Base-by-base conservation (phyloP, 2,797 vertebrate genomes). In the Parotocinclus haroldoi region DNA sequence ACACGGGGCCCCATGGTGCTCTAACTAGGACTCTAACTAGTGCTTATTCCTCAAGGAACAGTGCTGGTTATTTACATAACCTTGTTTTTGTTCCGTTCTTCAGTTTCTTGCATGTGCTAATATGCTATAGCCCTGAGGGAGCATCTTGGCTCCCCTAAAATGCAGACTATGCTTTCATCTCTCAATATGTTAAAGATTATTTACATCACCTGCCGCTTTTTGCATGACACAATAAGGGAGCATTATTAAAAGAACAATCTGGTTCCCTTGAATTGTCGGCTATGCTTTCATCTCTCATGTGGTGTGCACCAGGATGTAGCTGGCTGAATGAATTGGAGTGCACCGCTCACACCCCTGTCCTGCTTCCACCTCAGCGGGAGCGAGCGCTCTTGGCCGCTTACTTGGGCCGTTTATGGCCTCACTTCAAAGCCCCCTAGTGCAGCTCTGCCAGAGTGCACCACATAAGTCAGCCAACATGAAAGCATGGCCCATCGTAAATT, bases 381-480 rank as follows among this genome's bases (percentile, higher is more conserved):
- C 72, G 58, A 58, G 76, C 71, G 55, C 73, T 78, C 53, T 79
- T 79, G 80, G 78, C 76, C 10, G 16, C 71, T 62, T 49, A 37
- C 63, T 69, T 49, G 8, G 49, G 58, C 63, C 58, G 71, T 83
- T 85, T 79, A 84, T 82, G 80, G 84, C 80, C 60, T 58, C 59
- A 87, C 82, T 84, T 88, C 83, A 87, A 87, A 88, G 84, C 76
- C 64, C 70, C 67, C 64, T 75, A 67, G 77, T 69, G 79, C 68
- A 82, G 67, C 63, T 63, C 54, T 79, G 79, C 81, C 81, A 83
- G 74, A 83, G 63, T 74, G 68, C 74, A 71, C 70, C 78, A 81
- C 83, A 83, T 84, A 84, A 85, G 77, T 85, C 84, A 85, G 74
- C 59, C 71, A 74, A 81, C 81, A 84, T 84, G 71, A 85, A 86